Evolutionary conservation across 2,113 vertebrate species (phyloP).

Genomic region (Semnornis frantzii): DNA sequence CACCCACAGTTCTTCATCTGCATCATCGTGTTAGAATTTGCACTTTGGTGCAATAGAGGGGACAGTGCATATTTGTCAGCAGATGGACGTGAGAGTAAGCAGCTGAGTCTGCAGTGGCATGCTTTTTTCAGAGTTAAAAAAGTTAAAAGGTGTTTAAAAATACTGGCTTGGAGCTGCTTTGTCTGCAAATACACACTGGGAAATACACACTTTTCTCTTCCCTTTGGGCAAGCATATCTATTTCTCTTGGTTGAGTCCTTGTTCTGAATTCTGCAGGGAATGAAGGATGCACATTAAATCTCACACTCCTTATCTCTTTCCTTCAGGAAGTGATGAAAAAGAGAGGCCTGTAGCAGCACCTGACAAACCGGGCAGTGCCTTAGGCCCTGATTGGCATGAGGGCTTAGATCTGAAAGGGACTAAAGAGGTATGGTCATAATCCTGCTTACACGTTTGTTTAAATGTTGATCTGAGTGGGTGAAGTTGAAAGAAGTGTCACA

Average conservation of each 20-base stretch:
- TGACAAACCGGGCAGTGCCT: conserved; percentile 83
- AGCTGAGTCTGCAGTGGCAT: background rate
- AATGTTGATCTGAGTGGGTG: background rate
- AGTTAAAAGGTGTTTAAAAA: background rate
- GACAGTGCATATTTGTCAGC: background rate
- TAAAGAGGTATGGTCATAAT: conserved; percentile 75
- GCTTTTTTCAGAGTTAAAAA: background rate
- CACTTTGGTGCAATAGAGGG: background rate
- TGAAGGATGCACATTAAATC: background rate
- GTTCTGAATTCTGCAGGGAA: background rate
- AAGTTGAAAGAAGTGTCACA: background rate
- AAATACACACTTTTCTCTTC: background rate
- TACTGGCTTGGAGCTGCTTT: background rate
- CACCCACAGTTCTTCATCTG: background rate
- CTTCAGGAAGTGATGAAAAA: conserved; percentile 66
- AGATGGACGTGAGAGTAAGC: background rate
- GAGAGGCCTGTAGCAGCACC: background rate
- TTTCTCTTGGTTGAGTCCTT: background rate
- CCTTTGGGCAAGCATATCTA: background rate
- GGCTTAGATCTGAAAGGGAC: conserved; percentile 86
- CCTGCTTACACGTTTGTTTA: background rate
- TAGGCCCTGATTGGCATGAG: conserved; percentile 95
- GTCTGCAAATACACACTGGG: background rate
- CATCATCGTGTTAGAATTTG: background rate
- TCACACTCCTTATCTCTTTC: background rate